phyloP scores from a whole-genome alignment of 2,797 vertebrate species.

The Siniperca undulata region DNA sequence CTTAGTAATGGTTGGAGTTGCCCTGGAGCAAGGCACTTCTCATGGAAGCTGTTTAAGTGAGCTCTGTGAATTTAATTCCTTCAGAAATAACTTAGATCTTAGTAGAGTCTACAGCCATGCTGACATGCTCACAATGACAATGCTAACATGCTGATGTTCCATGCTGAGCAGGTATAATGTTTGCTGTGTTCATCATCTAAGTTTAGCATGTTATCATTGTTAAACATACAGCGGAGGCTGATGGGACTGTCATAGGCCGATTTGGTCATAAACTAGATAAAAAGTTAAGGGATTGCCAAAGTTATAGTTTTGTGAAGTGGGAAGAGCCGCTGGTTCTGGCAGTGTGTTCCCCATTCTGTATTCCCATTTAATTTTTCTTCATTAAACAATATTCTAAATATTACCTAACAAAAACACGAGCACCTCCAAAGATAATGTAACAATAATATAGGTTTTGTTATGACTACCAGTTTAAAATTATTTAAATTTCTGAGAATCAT shows the following conservation, averaged over 20 bases:
- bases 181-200: not conserved
- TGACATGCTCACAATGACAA: constrained; percentile 3
- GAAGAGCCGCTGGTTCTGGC: too few species aligned
- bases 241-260: not conserved
- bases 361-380: not conserved
- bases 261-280: not conserved
- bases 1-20: constrained; percentile 44
- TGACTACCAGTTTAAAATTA: not conserved
- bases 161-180: not conserved
- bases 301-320: too few species aligned
- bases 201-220: not conserved
- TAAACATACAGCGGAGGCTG: not conserved
- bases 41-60: constrained; percentile 2
- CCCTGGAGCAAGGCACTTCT: constrained; percentile 35
- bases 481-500: not conserved
- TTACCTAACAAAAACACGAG: not conserved
- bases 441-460: not conserved
- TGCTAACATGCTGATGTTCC: not conserved
- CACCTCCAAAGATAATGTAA: not conserved
- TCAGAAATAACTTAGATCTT: not conserved
- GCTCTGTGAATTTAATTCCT: constrained; percentile 15
- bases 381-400: not conserved
- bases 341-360: not conserved
- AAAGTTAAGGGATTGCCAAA: not conserved
- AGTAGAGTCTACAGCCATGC: not conserved